These are phyloP conservation scores for Phalera bucephala DNA, from an alignment of 2,888 invertebrate genomes.

Conservation along the genomic window DNA sequence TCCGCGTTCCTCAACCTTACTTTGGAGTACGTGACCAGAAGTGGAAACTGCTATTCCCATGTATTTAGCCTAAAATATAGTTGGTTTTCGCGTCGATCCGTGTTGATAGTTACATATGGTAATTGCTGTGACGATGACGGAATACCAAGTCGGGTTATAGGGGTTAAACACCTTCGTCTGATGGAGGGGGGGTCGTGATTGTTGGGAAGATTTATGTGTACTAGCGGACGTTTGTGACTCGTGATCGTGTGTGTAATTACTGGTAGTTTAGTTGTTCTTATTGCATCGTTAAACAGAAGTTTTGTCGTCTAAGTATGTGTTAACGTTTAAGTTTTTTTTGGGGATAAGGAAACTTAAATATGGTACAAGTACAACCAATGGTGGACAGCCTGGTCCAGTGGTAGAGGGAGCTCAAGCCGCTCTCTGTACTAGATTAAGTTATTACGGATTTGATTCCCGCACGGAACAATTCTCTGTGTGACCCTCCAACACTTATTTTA, in stretches of 20 bases:
- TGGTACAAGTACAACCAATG: too few relatives aligned
- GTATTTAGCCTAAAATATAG: slow-evolving; percentile 47
- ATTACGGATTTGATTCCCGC: too few relatives aligned
- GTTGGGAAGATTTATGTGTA: neutral
- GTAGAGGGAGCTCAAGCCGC: too few relatives aligned
- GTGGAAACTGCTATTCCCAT: slow-evolving; percentile 36
- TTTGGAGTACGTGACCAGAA: slow-evolving; percentile 52
- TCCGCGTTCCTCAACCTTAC: slow-evolving; percentile 56
- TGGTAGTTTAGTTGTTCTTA: neutral
- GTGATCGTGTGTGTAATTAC: neutral
- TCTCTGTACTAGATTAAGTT: too few relatives aligned
- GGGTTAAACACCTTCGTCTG: slow-evolving; percentile 24
- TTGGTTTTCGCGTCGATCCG: slow-evolving; percentile 30
- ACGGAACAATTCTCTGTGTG: too few relatives aligned
- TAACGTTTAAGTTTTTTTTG: too few relatives aligned
- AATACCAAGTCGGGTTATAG: slow-evolving; percentile 33
- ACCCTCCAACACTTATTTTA: too few relatives aligned
- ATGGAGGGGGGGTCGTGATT: slow-evolving; percentile 20
- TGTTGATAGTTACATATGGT: slow-evolving; percentile 48
- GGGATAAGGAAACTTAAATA: too few relatives aligned
- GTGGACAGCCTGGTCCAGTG: too few relatives aligned
- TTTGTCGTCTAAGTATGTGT: too few relatives aligned
- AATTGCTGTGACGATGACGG: slow-evolving; percentile 41
- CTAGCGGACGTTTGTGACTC: neutral
- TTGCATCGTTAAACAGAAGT: too few relatives aligned